Base-by-base conservation (phyloP, 2,113 vertebrate genomes). In the Chaetops frenatus region DNA sequence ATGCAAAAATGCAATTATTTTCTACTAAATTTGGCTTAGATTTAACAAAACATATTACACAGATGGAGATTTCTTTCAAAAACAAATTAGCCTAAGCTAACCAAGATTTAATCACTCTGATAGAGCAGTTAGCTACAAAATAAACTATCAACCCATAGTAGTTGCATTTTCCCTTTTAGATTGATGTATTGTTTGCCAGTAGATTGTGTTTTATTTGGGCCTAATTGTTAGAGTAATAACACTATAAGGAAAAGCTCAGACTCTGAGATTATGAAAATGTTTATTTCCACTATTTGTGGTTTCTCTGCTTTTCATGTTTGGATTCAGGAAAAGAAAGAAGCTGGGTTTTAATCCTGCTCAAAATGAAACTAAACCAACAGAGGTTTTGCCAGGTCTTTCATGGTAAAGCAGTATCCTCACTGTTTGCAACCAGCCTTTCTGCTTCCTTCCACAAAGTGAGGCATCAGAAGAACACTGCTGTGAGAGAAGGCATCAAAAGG, bases 11-110 rank as follows among this genome's bases (percentile, higher is more conserved):
- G 71, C 40, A 56, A 44, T 81, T 89, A 42, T 40, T 91, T 92
- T 76, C 61, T 82, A 60, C 42, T 48, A 64, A 76, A 87, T 72
- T 90, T 96, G 90, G 73, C 65, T 79, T 79, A 25, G 48, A 60
- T 81, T 85, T 94, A 74, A 61, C 29, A 76, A 93, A 90, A 48
- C 44, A 40, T 85, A 77, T 72, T 81, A 81, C 24, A 67, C 87
- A 93, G 78, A 91, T 76, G 78, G 81, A 91, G 65, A 64, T 64
- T 84, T 56, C 29, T 84, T 95, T 64, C 73, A 81, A 92, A 92
- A 89, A 25, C 44, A 81, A 84, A 85, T 89, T 64, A 81, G 25
- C 65, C 69, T 76, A 56, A 81, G 2, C 13, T 87, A 74, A 81
- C 11, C 33, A n/a, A 53, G 57, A 36, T 72, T 78, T 85, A 67